A percentile compares a stretch with the other conserved stretches of the same genome.
Conservation (phyloP, 2,888 invertebrate genomes). For the Drosophila gaucha region DNA sequence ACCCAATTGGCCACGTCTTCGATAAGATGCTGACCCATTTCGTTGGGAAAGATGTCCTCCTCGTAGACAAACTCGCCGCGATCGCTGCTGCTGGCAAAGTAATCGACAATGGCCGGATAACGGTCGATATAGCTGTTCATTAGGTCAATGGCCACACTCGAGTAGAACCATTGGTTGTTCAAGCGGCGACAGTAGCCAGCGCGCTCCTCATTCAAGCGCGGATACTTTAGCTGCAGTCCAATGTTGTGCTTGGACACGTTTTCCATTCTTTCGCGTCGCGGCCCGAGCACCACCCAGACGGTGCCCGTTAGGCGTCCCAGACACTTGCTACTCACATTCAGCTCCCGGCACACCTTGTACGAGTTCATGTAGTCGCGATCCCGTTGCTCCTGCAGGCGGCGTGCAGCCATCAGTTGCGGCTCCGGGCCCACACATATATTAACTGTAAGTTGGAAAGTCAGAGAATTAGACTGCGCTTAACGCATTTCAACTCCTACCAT, state of each 20-base stretch:
- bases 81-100: conserved; percentile 84
- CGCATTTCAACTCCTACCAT: too few species aligned
- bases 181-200: conserved; percentile 93
- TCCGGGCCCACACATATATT: conserved; percentile 79
- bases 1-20: conserved; percentile 89
- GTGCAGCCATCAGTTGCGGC: conserved; percentile 75
- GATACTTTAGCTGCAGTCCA: conserved; percentile 96
- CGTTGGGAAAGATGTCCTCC: conserved; percentile 88
- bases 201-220: conserved; percentile 91
- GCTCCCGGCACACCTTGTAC: conserved; percentile 73
- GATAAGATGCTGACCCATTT: conserved; percentile 81
- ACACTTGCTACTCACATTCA: conserved; percentile 89
- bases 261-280: conserved; percentile 84
- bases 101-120: conserved; percentile 91
- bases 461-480: too few species aligned
- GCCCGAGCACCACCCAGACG: conserved; percentile 88
- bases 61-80: conserved; percentile 88
- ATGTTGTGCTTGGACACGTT: conserved; percentile 88
- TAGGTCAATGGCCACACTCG: conserved; percentile 89
- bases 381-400: conserved; percentile 59
- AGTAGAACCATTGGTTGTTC: conserved; percentile 92
- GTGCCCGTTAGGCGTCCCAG: conserved; percentile 95
- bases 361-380: conserved; percentile 73
- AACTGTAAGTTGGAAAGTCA: conserved; percentile 55
- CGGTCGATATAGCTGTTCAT: conserved; percentile 89